These are phyloP conservation scores for Dexiosoma caninum DNA, from an alignment of 2,888 invertebrate species.

Conservation along the genomic window DNA sequence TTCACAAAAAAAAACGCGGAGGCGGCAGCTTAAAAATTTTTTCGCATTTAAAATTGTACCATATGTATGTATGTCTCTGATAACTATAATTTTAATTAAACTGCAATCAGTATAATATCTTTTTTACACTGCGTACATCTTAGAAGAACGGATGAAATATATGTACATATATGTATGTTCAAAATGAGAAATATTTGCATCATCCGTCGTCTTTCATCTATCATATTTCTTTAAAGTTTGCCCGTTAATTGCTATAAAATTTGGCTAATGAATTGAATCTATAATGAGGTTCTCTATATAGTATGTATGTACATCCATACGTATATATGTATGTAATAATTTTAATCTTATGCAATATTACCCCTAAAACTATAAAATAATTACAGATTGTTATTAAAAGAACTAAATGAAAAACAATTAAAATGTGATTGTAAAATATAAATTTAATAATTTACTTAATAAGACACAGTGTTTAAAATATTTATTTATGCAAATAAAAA, in stretches of 20 bases:
- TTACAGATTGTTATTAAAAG: constrained; percentile 42
- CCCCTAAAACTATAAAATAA: neutral
- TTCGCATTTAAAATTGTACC: too few relatives aligned
- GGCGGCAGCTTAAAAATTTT: too few relatives aligned
- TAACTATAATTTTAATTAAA: too few relatives aligned
- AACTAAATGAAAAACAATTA: constrained; percentile 22
- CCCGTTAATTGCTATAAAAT: neutral
- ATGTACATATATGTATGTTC: too few relatives aligned
- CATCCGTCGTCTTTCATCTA: too few relatives aligned
- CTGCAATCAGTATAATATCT: too few relatives aligned
- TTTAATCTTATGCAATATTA: constrained; percentile 14
- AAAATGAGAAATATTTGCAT: too few relatives aligned
- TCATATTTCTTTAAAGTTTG: too few relatives aligned
- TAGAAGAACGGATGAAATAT: too few relatives aligned
- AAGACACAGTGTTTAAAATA: constrained; percentile 16
- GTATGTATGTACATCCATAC: neutral
- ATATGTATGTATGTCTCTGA: too few relatives aligned
- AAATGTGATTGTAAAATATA: constrained; percentile 50
- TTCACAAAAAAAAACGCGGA: too few relatives aligned
- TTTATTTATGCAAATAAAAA: constrained; percentile 11
- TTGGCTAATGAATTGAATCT: neutral
- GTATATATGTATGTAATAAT: neutral
- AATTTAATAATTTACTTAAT: constrained; percentile 17
- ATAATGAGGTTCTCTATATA: neutral
- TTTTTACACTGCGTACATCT: too few relatives aligned